Conservation (phyloP, 1,140 invertebrate genomes). For the Aethina tumida region DNA sequence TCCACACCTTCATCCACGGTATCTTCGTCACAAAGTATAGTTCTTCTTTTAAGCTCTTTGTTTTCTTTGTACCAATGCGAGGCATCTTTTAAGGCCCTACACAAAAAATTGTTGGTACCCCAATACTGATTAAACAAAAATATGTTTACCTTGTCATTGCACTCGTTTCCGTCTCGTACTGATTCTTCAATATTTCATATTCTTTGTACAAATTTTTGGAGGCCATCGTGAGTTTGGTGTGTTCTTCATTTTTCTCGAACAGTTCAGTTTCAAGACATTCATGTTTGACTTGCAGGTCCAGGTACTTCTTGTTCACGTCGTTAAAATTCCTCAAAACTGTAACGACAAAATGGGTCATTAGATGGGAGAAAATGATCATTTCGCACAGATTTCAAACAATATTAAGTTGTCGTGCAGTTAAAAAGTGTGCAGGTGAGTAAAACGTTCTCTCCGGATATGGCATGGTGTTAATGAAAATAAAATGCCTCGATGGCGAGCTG, state of each 20-base stretch:
- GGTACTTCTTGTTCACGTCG: slow-evolving; percentile 48
- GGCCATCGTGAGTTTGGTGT: slow-evolving; percentile 50
- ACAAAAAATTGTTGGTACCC: slow-evolving; percentile 18
- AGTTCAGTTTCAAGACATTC: slow-evolving; percentile 45
- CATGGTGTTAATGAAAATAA: too few species aligned
- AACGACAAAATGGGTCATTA: slow-evolving; percentile 22
- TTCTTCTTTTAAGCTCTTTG: slow-evolving; percentile 53
- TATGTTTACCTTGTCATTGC: slow-evolving; percentile 51
- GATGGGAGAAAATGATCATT: too few species aligned
- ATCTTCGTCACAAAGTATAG: slow-evolving; percentile 41
- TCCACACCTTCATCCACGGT: slow-evolving; percentile 35
- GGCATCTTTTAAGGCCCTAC: slow-evolving; percentile 45
- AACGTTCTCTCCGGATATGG: too few species aligned
- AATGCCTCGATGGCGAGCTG: too few species aligned
- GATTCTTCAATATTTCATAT: slow-evolving; percentile 59
- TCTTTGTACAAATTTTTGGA: slow-evolving; percentile 62
- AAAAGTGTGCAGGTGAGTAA: too few species aligned
- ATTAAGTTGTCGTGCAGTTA: too few species aligned
- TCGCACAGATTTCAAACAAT: too few species aligned
- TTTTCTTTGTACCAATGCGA: slow-evolving; percentile 67
- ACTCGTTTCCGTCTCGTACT: slow-evolving; percentile 58
- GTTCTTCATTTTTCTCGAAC: slow-evolving; percentile 48
- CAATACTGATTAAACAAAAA: slow-evolving; percentile 3
- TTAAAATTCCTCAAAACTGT: slow-evolving; percentile 48
- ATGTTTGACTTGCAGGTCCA: slow-evolving; percentile 46